phyloP scores from a whole-genome alignment of 2,113 vertebrate genomes.

The Indicator indicator region DNA sequence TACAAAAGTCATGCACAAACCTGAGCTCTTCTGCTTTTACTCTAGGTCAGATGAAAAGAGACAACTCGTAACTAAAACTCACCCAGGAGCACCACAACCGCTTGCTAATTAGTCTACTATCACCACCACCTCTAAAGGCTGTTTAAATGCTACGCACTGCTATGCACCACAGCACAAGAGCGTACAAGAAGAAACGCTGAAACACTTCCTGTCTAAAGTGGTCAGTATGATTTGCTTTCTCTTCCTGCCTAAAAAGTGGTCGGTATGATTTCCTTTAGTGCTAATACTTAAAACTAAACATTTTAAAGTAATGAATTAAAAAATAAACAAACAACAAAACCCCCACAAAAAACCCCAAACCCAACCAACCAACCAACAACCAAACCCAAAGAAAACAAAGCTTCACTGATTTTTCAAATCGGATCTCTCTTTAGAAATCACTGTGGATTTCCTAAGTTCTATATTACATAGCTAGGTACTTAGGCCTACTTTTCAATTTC shows the following conservation, averaged over 20 bases:
- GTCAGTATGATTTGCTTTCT: no score
- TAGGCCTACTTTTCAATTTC: not conserved
- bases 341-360: not conserved
- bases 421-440: slow-evolving; percentile 3
- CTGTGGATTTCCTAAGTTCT: not conserved
- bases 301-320: not conserved
- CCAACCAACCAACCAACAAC: no score
- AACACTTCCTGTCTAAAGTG: not conserved
- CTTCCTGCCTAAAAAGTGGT: not conserved
- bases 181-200: not conserved
- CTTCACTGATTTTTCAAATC: not conserved
- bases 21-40: not conserved
- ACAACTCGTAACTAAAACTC: not conserved
- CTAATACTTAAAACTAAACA: not conserved
- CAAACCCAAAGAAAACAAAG: not conserved
- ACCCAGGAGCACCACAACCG: not conserved
- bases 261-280: not conserved
- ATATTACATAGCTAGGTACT: not conserved
- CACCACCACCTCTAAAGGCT: not conserved
- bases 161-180: not conserved
- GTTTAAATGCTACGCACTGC: not conserved
- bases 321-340: not conserved
- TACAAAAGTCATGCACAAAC: not conserved
- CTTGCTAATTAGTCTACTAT: not conserved
- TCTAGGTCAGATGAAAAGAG: not conserved